phyloP scores from a whole-genome alignment of 2,113 vertebrate genomes.

The Ictalurus furcatus region DNA sequence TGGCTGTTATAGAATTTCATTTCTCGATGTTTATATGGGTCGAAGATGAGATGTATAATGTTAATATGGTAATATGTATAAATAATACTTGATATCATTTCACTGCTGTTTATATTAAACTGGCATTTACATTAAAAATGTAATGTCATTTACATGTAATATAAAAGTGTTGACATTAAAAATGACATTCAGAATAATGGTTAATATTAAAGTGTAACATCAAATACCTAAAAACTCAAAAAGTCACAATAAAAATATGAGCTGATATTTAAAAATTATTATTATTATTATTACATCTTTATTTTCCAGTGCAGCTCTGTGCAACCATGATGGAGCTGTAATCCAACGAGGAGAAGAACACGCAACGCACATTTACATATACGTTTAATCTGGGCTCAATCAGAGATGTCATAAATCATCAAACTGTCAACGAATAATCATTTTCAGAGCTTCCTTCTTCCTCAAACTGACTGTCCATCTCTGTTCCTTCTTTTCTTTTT shows the following conservation, averaged over 20 bases:
- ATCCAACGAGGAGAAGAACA: conserved; percentile 2
- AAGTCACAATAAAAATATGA: neutral
- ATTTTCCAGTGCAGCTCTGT: neutral
- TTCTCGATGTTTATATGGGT: conserved; percentile 14
- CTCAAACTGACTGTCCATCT: conserved; percentile 31
- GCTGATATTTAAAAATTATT: too few relatives aligned
- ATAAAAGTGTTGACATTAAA: neutral
- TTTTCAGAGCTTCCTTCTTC: conserved; percentile 29
- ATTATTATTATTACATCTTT: neutral
- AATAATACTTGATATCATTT: neutral
- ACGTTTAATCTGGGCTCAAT: conserved; percentile 13
- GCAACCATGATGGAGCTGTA: neutral
- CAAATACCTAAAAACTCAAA: neutral
- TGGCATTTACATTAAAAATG: neutral
- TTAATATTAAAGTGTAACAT: neutral
- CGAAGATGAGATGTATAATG: neutral
- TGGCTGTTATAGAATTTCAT: neutral
- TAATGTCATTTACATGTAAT: neutral
- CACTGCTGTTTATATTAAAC: neutral
- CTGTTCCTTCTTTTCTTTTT: conserved; percentile 32
- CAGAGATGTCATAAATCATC: conserved; percentile 25
- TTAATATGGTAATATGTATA: neutral
- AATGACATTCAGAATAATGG: neutral
- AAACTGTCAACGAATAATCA: conserved; percentile 37
- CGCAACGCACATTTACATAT: conserved; percentile 39